Evolutionary conservation across 2,888 invertebrate species (phyloP), one percentile per base, ranked within the genome.

Genomic region (Lycocerus yunnanus): DNA sequence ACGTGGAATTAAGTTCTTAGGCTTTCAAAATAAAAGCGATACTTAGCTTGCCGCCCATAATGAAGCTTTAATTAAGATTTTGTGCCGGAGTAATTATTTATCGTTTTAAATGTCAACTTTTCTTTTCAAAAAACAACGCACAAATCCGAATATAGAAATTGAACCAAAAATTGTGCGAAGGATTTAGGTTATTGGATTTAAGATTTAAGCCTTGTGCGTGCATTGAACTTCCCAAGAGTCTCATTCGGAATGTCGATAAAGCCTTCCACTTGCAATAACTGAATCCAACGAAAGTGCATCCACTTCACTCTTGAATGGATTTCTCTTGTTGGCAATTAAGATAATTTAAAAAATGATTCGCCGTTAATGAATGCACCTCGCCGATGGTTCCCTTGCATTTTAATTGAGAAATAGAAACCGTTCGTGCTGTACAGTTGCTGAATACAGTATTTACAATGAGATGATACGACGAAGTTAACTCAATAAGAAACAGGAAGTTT

Each of bases 401-500:
- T 24, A 69, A 69, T 69, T 63, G 27, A 69, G 69, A 20, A 20
- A 69, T 60, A 20, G 61, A 69, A 15, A 58, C 15, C 14, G 43
- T 67, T 27, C 15, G 16, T 14, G 15, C 15, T 67, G 13, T 43
- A 16, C 43, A 58, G 15, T 15, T 20, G 21, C 21, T 16, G 21
- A 65, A 20, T 65, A 65, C 18, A 65, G 18, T 21, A 21, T 20
- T 65, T 20, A 65, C 65, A 65, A 21, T 65, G 14, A n/a, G 15
- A 24, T 43, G 67, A 68, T 68, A 71, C 58, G 66, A 72, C 63
- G 72, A 72, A 72, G 72, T 72, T 63, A 73, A 73, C 68, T 68
- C 63, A 72, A 73, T 73, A 73, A 68, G 73, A 73, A 69, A 69
- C 65, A 69, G 73, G 73, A 73, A 73, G 69, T 69, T 69, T 63